Conservation (phyloP, 1,140 invertebrate species). For the Calephelis nemesis region DNA sequence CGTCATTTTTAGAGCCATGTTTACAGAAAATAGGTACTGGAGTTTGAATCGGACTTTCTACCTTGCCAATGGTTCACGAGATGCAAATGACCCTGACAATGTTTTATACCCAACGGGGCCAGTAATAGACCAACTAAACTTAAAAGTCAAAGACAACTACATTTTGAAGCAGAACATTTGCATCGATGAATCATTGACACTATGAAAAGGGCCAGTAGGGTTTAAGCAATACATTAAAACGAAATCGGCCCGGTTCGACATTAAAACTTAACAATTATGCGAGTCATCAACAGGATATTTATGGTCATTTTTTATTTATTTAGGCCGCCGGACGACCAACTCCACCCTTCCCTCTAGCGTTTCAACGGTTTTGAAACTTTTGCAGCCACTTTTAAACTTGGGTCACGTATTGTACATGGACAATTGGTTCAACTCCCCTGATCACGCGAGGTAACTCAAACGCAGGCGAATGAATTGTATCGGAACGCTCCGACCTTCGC, state of each 20-base stretch:
- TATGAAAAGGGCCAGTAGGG: not conserved
- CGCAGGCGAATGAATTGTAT: too few relatives aligned
- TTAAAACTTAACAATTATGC: not conserved
- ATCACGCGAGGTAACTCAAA: too few relatives aligned
- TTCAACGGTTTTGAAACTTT: not conserved
- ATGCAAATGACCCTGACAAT: not conserved
- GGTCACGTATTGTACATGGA: too few relatives aligned
- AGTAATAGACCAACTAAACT: not conserved
- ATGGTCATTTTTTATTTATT: not conserved
- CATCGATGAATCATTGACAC: not conserved
- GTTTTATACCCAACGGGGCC: not conserved
- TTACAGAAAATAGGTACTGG: too few relatives aligned
- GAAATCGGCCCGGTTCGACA: not conserved
- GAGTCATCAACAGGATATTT: not conserved
- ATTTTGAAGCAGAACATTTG: not conserved
- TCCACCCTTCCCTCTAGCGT: too few relatives aligned
- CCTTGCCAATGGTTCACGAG: not conserved
- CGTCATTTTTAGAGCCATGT: too few relatives aligned
- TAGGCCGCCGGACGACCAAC: not conserved
- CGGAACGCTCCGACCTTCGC: too few relatives aligned
- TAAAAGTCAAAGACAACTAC: not conserved
- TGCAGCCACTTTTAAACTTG: not conserved
- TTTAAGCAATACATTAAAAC: not conserved
- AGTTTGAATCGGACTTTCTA: not conserved
- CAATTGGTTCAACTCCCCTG: too few relatives aligned